Evolutionary conservation across 2,888 invertebrate species (phyloP).

Genomic region (Drosophila kambysellisi): DNA sequence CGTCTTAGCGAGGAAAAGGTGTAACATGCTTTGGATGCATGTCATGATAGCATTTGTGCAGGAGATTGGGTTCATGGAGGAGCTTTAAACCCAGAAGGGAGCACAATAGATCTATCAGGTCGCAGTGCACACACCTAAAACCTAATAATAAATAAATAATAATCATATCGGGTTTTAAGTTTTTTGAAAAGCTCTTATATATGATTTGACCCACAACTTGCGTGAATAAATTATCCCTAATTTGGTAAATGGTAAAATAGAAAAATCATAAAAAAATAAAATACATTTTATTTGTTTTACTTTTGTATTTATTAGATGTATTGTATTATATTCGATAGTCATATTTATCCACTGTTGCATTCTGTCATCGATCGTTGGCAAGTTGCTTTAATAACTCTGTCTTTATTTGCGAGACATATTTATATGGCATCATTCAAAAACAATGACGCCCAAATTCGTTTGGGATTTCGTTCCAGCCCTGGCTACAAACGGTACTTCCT

Average conservation of each 20-base stretch:
- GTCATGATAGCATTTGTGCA: no score
- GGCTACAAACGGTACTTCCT: constrained; percentile 13
- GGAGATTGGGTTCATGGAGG: no score
- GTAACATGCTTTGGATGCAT: no score
- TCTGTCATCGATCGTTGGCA: background rate
- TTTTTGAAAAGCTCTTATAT: background rate
- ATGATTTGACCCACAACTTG: no score
- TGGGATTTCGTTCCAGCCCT: constrained; percentile 6
- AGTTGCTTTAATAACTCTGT: background rate
- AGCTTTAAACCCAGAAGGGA: no score
- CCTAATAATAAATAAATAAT: no score
- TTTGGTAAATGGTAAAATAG: background rate
- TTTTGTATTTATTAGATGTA: no score
- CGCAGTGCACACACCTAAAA: no score
- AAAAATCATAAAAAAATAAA: background rate
- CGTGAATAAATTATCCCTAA: background rate
- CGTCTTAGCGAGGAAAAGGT: no score
- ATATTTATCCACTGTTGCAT: no score
- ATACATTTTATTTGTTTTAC: background rate
- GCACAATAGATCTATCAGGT: no score
- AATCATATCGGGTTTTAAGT: background rate
- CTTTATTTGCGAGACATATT: background rate
- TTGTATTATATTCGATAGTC: no score
- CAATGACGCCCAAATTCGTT: background rate
- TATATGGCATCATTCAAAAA: background rate